A percentile compares a stretch with the other conserved stretches of the same genome.
Evolutionary conservation across 2,113 vertebrate genomes (phyloP).

Genomic region (Thamnophis sirtalis): DNA sequence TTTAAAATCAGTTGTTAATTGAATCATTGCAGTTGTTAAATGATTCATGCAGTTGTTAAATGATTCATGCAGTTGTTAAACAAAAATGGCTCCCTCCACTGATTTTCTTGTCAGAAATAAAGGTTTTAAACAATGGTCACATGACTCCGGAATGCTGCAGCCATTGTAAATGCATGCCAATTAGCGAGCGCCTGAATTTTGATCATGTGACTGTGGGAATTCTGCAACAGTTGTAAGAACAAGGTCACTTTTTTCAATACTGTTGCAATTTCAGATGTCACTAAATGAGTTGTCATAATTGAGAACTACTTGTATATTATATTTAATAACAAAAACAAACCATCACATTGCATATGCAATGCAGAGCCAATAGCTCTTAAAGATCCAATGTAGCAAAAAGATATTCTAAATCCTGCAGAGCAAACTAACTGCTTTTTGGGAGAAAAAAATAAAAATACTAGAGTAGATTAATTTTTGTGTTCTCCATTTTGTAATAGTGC

Average conservation of each 20-base stretch:
- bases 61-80: too few relatives aligned
- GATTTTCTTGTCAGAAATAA: background rate
- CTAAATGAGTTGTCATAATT: background rate
- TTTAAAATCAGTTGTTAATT: background rate
- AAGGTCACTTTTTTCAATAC: background rate
- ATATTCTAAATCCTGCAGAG: background rate
- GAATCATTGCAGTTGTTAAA: background rate
- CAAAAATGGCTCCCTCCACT: background rate
- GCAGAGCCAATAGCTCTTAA: background rate
- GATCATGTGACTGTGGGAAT: background rate
- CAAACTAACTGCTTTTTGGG: background rate
- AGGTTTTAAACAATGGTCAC: background rate
- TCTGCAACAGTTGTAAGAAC: background rate
- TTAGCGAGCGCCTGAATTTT: background rate
- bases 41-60: background rate
- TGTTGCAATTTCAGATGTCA: background rate
- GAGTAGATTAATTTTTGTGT: background rate
- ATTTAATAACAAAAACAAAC: background rate
- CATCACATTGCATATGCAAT: background rate
- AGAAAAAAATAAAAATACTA: background rate
- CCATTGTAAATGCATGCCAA: background rate
- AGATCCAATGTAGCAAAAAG: constrained; percentile 4
- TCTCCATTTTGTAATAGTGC: background rate
- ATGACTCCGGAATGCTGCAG: background rate
- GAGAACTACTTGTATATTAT: background rate